Percentiles rank a stretch among this genome's conserved stretches.
phyloP scores from a whole-genome alignment of 37 sponge, comb jelly and placozoan species.

The Cliona cf. orientalis region DNA sequence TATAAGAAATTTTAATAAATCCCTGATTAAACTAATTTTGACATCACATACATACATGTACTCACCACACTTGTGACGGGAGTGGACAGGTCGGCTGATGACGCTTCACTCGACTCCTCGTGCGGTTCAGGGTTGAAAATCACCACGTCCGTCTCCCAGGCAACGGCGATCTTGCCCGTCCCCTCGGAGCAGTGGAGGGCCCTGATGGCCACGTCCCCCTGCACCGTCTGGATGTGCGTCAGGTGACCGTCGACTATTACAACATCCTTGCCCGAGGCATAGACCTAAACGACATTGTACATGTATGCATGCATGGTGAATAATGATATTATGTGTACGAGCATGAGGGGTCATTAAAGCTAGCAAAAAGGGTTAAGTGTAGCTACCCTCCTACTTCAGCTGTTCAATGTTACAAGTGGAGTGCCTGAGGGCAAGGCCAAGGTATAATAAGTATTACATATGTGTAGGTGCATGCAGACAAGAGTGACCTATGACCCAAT shows the following conservation, averaged over 20 bases:
- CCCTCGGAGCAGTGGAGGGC: slow-evolving; percentile 66
- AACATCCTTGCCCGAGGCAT: slow-evolving; percentile 81
- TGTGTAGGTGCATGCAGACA: no score
- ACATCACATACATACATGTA: not conserved
- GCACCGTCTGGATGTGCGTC: slow-evolving; percentile 79
- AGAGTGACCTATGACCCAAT: no score
- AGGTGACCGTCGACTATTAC: slow-evolving; percentile 65
- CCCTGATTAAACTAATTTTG: no score
- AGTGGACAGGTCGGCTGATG: not conserved
- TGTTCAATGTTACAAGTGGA: not conserved
- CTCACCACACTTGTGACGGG: not conserved
- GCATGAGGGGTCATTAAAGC: not conserved
- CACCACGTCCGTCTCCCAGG: slow-evolving; percentile 65
- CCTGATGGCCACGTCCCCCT: slow-evolving; percentile 13
- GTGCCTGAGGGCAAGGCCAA: no score
- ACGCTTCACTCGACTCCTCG: slow-evolving; percentile 1
- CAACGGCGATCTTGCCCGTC: slow-evolving; percentile 75
- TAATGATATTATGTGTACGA: not conserved
- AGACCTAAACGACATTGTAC: slow-evolving; percentile 50
- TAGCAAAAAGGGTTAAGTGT: not conserved
- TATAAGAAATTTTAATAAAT: no score
- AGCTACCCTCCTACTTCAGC: not conserved
- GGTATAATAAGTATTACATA: no score
- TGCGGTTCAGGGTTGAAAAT: slow-evolving; percentile 61
- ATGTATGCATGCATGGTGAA: not conserved